phyloP scores from a whole-genome alignment of 30 jellyfish, hydroid and myxozoan species.

The Turritopsis rubra region DNA sequence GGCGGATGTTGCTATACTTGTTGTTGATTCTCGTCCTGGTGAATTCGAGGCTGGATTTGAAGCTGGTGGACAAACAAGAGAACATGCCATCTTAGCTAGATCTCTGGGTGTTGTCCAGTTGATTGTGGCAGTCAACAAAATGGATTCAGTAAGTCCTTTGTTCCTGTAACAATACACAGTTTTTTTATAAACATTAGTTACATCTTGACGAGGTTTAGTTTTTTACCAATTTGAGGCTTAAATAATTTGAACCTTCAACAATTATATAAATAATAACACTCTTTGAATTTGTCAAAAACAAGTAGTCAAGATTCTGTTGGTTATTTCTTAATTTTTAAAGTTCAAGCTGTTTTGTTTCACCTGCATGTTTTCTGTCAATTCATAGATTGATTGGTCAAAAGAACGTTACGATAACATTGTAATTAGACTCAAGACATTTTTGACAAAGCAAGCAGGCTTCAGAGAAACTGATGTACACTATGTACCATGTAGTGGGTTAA shows the following conservation, averaged over 20 bases:
- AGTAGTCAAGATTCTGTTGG: no score
- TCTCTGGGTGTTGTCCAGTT: constrained; percentile 92
- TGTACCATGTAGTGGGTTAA: constrained; percentile 95
- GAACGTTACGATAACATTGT: constrained; percentile 77
- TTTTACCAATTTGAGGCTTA: no score
- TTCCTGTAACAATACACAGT: background rate
- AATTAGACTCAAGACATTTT: constrained; percentile 54
- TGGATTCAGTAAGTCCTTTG: constrained; percentile 68
- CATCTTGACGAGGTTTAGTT: background rate
- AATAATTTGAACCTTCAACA: no score
- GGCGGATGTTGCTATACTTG: constrained; percentile 99
- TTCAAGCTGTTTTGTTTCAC: background rate
- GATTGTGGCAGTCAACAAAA: constrained; percentile 81
- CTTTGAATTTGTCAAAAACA: no score
- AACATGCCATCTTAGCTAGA: constrained; percentile 93
- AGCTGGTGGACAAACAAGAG: constrained; percentile 99
- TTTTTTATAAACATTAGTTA: background rate
- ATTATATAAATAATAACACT: no score
- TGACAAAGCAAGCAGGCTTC: constrained; percentile 92
- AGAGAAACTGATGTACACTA: constrained; percentile 79
- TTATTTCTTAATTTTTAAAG: no score
- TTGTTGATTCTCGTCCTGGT: constrained; percentile 93
- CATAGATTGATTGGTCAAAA: constrained; percentile 82
- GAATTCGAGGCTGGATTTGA: constrained; percentile 98
- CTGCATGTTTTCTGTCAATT: background rate